phyloP scores from a whole-genome alignment of 2,797 vertebrate species.

The Amniataba percoides region DNA sequence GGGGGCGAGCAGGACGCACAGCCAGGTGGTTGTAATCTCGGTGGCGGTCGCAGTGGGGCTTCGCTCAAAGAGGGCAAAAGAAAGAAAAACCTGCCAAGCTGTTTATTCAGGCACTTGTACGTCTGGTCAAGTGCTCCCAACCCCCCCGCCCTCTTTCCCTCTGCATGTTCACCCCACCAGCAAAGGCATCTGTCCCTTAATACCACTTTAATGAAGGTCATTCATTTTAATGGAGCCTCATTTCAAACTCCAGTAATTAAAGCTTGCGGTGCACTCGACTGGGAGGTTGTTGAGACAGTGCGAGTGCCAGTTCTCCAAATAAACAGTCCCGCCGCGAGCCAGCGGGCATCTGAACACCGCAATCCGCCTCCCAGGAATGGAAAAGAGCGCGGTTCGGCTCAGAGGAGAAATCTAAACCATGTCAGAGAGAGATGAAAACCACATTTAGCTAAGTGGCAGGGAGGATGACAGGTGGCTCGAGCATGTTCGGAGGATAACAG shows the following conservation, averaged over 20 bases:
- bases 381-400: conserved; percentile 39
- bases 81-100: conserved; percentile 77
- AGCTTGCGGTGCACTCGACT: conserved; percentile 71
- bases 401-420: conserved; percentile 62
- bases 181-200: conserved; percentile 81
- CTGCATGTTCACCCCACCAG: conserved; percentile 58
- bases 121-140: conserved; percentile 79
- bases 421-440: conserved; percentile 73
- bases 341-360: conserved; percentile 35
- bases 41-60: conserved; percentile 70
- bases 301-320: conserved; percentile 76
- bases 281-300: conserved; percentile 73
- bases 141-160: conserved; percentile 32
- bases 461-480: conserved; percentile 64
- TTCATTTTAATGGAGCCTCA: conserved; percentile 86
- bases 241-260: conserved; percentile 84
- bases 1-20: conserved; percentile 52
- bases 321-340: conserved; percentile 65
- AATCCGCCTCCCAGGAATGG: conserved; percentile 48
- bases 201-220: conserved; percentile 85
- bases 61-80: conserved; percentile 54
- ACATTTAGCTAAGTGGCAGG: conserved; percentile 69
- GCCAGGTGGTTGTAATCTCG: conserved; percentile 88
- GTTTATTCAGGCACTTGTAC: conserved; percentile 84
- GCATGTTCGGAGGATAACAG: conserved; percentile 54